phyloP scores from a whole-genome alignment of 1,140 invertebrate species.

The Ceratoteleas bidentatus region DNA sequence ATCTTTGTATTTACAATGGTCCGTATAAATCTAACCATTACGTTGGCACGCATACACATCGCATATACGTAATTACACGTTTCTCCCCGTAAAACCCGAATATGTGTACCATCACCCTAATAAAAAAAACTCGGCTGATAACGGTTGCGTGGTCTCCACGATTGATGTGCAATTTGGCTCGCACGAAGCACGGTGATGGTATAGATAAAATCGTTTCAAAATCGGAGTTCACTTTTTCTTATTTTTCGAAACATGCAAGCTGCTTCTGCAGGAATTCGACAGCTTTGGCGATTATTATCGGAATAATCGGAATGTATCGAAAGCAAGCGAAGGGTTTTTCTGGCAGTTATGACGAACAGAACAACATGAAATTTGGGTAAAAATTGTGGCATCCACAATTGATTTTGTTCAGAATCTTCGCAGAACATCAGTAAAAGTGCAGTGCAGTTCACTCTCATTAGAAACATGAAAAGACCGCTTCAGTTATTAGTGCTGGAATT shows the following conservation, averaged over 20 bases:
- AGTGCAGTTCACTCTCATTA: not conserved
- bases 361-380: too few species aligned
- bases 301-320: too few species aligned
- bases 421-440: constrained; percentile 9
- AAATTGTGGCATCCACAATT: too few species aligned
- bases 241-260: too few species aligned
- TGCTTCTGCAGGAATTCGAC: too few species aligned
- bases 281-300: too few species aligned
- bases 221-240: too few species aligned
- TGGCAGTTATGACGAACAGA: too few species aligned
- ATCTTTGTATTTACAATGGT: constrained; percentile 29
- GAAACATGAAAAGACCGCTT: too few species aligned
- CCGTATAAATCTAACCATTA: constrained; percentile 43
- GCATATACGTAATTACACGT: constrained; percentile 41
- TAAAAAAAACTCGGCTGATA: constrained; percentile 13
- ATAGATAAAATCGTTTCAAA: not conserved
- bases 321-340: too few species aligned
- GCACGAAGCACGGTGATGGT: constrained; percentile 25
- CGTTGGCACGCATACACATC: constrained; percentile 41
- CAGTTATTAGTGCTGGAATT: too few species aligned
- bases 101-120: constrained; percentile 68
- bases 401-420: too few species aligned
- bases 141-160: not conserved
- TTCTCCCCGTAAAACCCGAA: constrained; percentile 67
- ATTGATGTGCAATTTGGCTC: not conserved